Conservation (phyloP, 2,888 invertebrate species). For the Dolomedes plantarius region DNA sequence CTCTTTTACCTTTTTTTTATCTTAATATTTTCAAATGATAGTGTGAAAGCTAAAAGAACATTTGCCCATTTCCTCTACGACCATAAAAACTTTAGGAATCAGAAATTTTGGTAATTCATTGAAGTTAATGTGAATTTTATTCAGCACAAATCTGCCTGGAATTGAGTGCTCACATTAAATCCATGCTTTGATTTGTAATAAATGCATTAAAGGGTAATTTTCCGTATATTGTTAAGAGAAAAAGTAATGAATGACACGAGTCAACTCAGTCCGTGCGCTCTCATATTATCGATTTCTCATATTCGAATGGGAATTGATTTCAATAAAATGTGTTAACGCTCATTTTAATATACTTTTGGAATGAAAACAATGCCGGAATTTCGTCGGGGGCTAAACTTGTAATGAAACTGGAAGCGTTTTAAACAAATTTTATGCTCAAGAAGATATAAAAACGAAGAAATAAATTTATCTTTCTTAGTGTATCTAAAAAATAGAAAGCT, state of each 20-base stretch:
- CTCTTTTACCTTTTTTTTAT: background rate
- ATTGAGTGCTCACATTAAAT: conserved; percentile 6
- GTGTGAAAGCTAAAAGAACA: background rate
- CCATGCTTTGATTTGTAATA: background rate
- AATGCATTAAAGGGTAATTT: background rate
- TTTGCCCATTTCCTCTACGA: background rate
- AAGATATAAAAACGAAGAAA: no score
- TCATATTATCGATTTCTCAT: background rate
- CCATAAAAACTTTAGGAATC: background rate
- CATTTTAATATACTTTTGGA: no score
- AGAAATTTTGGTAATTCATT: background rate
- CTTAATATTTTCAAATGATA: background rate
- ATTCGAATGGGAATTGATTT: background rate
- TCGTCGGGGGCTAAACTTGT: no score
- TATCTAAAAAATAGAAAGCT: no score
- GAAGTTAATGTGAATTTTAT: conserved; percentile 1
- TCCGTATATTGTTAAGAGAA: background rate
- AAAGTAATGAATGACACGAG: background rate
- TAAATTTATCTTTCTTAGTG: no score
- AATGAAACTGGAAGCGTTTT: no score
- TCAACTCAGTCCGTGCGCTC: background rate
- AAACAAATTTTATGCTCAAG: no score
- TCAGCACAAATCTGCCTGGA: background rate
- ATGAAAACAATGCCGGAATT: no score
- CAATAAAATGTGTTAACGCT: no score